A percentile compares a stretch with the other conserved stretches of the same genome.
These are phyloP conservation scores for Anorthoa munda DNA, from an alignment of 2,888 invertebrate species.

Conservation along the genomic window DNA sequence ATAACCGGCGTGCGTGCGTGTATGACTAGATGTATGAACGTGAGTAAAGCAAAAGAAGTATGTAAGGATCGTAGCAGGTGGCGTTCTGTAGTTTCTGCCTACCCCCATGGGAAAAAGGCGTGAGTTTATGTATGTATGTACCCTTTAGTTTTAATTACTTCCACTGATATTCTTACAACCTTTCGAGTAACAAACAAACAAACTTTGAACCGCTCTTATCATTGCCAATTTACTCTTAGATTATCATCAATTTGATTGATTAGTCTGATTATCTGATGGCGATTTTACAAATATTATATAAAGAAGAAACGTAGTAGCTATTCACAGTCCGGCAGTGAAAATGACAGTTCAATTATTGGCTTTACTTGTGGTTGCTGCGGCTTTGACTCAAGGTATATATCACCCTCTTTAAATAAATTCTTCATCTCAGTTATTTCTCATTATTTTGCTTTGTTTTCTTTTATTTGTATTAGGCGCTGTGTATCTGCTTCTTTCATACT, in stretches of 20 bases:
- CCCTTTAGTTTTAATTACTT: neutral
- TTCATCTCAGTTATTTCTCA: too few relatives aligned
- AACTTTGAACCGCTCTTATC: neutral
- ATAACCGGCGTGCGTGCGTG: too few relatives aligned
- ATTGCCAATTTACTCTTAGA: slow-evolving; percentile 6
- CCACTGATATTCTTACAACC: neutral
- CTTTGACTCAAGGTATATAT: slow-evolving; percentile 40
- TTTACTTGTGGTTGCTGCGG: slow-evolving; percentile 43
- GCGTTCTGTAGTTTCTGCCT: too few relatives aligned
- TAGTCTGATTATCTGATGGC: slow-evolving; percentile 21
- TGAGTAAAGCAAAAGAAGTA: too few relatives aligned
- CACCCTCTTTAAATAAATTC: too few relatives aligned
- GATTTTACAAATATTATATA: slow-evolving; percentile 23
- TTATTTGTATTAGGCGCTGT: too few relatives aligned
- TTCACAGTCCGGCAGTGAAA: slow-evolving; percentile 32
- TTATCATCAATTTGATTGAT: slow-evolving; percentile 13
- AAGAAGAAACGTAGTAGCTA: neutral
- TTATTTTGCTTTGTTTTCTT: accelerated
- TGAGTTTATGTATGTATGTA: too few relatives aligned
- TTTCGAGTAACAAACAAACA: neutral
- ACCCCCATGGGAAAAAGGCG: too few relatives aligned
- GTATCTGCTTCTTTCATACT: too few relatives aligned
- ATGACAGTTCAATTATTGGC: slow-evolving; percentile 46
- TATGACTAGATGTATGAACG: too few relatives aligned
- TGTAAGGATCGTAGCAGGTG: too few relatives aligned